These are phyloP conservation scores for Drosophila bocqueti DNA, from an alignment of 1,140 invertebrate species.

Conservation along the genomic window DNA sequence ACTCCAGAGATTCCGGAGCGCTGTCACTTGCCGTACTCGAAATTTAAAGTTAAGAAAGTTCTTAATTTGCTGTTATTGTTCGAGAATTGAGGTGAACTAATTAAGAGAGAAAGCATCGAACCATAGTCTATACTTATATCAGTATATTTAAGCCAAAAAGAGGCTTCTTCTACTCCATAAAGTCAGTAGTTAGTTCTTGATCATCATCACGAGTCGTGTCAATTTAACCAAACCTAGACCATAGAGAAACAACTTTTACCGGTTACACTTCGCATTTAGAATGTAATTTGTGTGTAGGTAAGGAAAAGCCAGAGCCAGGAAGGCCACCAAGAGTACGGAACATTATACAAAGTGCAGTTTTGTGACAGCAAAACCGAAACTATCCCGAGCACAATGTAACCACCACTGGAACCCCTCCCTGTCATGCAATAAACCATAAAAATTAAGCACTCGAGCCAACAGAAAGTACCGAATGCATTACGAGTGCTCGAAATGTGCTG, in stretches of 20 bases:
- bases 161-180: too few relatives aligned
- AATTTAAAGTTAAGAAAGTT: conserved; percentile 27
- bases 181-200: neutral
- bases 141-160: too few relatives aligned
- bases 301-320: neutral
- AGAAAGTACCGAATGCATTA: conserved; percentile 63
- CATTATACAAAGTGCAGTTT: conserved; percentile 69
- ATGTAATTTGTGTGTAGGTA: conserved; percentile 37
- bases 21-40: conserved; percentile 27
- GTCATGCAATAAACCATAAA: conserved; percentile 74
- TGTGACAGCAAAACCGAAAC: conserved; percentile 30
- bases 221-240: neutral
- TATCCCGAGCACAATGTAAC: conserved; percentile 53
- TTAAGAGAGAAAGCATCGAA: neutral
- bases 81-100: neutral
- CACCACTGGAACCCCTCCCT: conserved; percentile 23
- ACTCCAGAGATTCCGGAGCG: conserved; percentile 23
- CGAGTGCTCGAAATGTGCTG: conserved; percentile 41
- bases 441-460: conserved; percentile 66
- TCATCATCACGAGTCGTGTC: neutral
- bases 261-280: neutral
- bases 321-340: conserved; percentile 27
- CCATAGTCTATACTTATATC: too few relatives aligned
- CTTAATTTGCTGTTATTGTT: conserved; percentile 36
- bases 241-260: neutral